Percentiles rank a stretch among this genome's conserved stretches.
phyloP scores from a whole-genome alignment of 1,140 invertebrate genomes.

The Zaprionus capensis region DNA sequence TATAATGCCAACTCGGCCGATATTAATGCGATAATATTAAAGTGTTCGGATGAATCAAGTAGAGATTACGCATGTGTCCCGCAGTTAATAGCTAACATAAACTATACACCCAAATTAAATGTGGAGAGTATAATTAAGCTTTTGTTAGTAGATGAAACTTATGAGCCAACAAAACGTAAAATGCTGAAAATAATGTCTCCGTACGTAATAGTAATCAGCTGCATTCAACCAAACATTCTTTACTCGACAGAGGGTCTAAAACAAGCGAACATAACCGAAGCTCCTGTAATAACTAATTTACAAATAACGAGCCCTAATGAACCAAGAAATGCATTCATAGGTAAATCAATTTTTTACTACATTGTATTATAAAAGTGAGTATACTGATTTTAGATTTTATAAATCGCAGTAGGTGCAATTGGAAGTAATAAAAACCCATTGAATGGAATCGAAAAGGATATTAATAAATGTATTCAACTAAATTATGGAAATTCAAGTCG shows the following conservation, averaged over 20 bases:
- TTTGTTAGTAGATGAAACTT: conserved; percentile 51
- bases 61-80: conserved; percentile 42
- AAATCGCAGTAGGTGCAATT: background rate
- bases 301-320: background rate
- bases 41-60: conserved; percentile 23
- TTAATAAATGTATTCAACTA: background rate
- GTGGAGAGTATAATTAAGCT: conserved; percentile 37
- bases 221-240: conserved; percentile 42
- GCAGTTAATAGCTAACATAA: conserved; percentile 57
- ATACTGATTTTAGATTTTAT: background rate
- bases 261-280: background rate
- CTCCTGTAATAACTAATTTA: background rate
- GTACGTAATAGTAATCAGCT: conserved; percentile 50
- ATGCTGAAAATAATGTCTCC: conserved; percentile 53
- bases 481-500: background rate
- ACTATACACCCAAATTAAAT: conserved; percentile 52
- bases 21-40: conserved; percentile 54
- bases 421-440: background rate
- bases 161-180: conserved; percentile 45
- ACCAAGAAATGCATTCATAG: background rate
- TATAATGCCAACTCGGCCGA: conserved; percentile 3
- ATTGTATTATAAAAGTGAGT: background rate
- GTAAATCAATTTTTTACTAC: background rate
- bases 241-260: conserved; percentile 35
- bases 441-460: background rate